Evolutionary conservation across 2,888 invertebrate species (phyloP).

Genomic region (Tachina grossa): DNA sequence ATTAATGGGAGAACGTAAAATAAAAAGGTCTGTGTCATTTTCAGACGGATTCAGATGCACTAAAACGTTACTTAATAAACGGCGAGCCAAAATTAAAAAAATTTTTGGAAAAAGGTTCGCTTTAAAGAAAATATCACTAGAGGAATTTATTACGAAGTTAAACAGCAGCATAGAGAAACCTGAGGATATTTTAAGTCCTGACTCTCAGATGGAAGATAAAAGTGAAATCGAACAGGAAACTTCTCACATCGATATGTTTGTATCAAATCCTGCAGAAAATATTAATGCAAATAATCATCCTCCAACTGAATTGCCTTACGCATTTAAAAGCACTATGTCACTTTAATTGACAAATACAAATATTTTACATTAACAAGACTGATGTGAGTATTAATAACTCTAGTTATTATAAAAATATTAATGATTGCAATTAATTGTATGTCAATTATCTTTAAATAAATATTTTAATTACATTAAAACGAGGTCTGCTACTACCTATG

Average conservation of each 20-base stretch:
- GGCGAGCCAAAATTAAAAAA: conserved; percentile 79
- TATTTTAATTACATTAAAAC: neutral
- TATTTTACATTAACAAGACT: conserved; percentile 38
- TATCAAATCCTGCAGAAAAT: neutral
- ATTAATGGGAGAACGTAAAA: conserved; percentile 77
- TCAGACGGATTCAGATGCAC: conserved; percentile 78
- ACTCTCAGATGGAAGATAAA: neutral
- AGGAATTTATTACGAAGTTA: conserved; percentile 79
- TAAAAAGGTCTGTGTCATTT: conserved; percentile 78
- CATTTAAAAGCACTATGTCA: conserved; percentile 7
- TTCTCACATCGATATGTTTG: neutral
- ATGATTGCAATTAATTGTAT: neutral
- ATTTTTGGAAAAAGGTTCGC: conserved; percentile 77
- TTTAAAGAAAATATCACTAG: conserved; percentile 78
- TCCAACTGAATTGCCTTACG: neutral
- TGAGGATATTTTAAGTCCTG: conserved; percentile 40
- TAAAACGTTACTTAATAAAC: conserved; percentile 78
- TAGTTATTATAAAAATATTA: neutral
- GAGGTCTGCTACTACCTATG: no score
- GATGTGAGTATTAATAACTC: conserved; percentile 43
- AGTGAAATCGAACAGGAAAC: neutral
- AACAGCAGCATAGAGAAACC: conserved; percentile 78
- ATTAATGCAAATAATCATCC: neutral
- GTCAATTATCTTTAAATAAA: neutral
- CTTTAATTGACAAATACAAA: conserved; percentile 4